Conservation (phyloP, 2,113 vertebrate genomes). For the Tenebrosternarchus preto region DNA sequence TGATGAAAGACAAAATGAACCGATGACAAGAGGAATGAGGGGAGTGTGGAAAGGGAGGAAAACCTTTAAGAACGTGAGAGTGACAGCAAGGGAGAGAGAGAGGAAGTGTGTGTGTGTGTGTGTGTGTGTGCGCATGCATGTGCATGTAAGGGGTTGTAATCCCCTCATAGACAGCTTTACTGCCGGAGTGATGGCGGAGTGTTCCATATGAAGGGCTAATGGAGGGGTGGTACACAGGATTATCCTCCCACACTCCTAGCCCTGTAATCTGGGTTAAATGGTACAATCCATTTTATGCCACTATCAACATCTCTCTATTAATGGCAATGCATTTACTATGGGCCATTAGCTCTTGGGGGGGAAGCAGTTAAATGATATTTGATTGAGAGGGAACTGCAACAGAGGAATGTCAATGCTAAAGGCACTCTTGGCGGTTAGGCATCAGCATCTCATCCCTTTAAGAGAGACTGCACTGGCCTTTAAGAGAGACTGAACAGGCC, state of each 20-base stretch:
- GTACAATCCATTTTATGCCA: conserved; percentile 47
- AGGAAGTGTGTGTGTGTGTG: no score
- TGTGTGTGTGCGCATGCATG: conserved; percentile 38
- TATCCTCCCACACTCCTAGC: conserved; percentile 47
- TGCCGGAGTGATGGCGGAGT: conserved; percentile 50
- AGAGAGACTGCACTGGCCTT: no score
- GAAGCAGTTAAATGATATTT: background rate
- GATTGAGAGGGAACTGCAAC: background rate
- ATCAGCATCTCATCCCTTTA: no score
- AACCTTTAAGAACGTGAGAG: conserved; percentile 22
- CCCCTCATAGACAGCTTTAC: conserved; percentile 51
- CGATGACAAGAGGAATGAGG: conserved; percentile 41
- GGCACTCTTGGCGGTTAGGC: no score
- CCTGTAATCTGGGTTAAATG: conserved; percentile 57
- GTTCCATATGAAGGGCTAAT: conserved; percentile 53
- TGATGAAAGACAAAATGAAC: conserved; percentile 37
- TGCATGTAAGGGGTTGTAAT: conserved; percentile 47
- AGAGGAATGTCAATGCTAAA: no score
- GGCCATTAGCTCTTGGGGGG: conserved; percentile 9
- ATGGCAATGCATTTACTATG: conserved; percentile 29
- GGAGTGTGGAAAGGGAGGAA: no score
- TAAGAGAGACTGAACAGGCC: background rate
- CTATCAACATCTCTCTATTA: conserved; percentile 47
- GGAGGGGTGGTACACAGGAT: conserved; percentile 49
- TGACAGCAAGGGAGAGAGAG: conserved; percentile 21